Base-by-base conservation (phyloP, 2,888 invertebrate species). In the Aphodius granarius region DNA sequence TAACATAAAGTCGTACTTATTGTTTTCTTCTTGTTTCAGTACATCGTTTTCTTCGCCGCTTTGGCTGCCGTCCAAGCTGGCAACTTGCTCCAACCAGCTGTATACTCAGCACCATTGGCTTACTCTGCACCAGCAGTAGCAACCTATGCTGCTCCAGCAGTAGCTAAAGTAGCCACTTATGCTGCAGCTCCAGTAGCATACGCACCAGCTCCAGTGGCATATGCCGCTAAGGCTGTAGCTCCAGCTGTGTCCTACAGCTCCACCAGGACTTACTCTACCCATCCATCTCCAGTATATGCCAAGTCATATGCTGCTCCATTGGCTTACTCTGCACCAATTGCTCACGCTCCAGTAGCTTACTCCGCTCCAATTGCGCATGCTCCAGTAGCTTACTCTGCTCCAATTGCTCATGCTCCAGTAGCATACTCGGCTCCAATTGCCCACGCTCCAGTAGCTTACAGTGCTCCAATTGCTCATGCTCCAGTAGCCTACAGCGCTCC, bases 51-150 rank as follows among this genome's bases (percentile, higher is more conserved):
- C 65, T 76, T 78, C 75, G 76, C 78, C 71, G 73, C 73, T 64
- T 74, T 79, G 75, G 78, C 79, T 62, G 77, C 70, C 15, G 78
- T 75, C 66, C 76, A 76, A 19, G 79, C 79, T 16, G 79, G 79
- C 21, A 23, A 22, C 15, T 73, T 79, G 66, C 66, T 73, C 17
- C 66, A 72, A 72, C 73, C 71, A 21, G 64, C 68, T 62, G 71
- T 71, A 22, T 76, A 78, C 22, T 75, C 78, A 6, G 66, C 77
- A 2, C 79, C 78, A 17, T 16, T 68, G n/a, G 76, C 76, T n/a
- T 75, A 75, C 22, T 75, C 75, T 18, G 19, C 63, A 68, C 78
- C 66, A 9, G 66, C 74, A 9, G 18, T 66, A 5, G 66, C 68
- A 20, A 43, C 73, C 19, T 74, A 74, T 22, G 71, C 78, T 16